phyloP scores from a whole-genome alignment of 2,888 invertebrate species.

The Drosophila niveifrons region DNA sequence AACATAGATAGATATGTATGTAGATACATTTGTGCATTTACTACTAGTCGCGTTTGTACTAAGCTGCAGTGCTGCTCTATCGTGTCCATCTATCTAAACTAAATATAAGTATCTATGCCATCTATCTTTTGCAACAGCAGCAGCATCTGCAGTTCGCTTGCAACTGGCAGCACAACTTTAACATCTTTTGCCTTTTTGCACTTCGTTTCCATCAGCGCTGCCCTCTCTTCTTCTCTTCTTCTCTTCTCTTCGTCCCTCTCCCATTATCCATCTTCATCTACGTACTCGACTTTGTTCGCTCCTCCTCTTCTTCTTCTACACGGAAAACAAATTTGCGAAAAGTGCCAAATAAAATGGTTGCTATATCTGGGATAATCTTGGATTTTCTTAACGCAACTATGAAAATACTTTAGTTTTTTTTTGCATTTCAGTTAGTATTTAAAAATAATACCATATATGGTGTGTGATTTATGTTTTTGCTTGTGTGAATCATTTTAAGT shows the following conservation, averaged over 20 bases:
- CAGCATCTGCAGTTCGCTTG: constrained; percentile 25
- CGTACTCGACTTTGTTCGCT: constrained; percentile 29
- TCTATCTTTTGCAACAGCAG: constrained; percentile 38
- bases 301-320: neutral
- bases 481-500: too few species aligned
- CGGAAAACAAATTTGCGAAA: too few species aligned
- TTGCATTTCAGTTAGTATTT: too few species aligned
- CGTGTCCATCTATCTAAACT: constrained; percentile 24
- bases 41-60: too few species aligned
- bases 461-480: too few species aligned
- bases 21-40: constrained; percentile 7
- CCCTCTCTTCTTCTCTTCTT: constrained; percentile 1
- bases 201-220: constrained; percentile 24
- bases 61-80: neutral
- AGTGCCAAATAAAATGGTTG: too few species aligned
- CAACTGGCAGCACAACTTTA: constrained; percentile 40
- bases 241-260: neutral
- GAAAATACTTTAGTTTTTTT: too few species aligned
- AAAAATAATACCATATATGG: too few species aligned
- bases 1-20: constrained; percentile 13
- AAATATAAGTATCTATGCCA: constrained; percentile 24
- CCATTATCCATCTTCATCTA: neutral
- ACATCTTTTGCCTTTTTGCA: constrained; percentile 13
- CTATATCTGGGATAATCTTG: too few species aligned
- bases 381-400: too few species aligned